Evolutionary conservation across 1,140 invertebrate genomes (phyloP).

Genomic region (Schlechtendalia chinensis): DNA sequence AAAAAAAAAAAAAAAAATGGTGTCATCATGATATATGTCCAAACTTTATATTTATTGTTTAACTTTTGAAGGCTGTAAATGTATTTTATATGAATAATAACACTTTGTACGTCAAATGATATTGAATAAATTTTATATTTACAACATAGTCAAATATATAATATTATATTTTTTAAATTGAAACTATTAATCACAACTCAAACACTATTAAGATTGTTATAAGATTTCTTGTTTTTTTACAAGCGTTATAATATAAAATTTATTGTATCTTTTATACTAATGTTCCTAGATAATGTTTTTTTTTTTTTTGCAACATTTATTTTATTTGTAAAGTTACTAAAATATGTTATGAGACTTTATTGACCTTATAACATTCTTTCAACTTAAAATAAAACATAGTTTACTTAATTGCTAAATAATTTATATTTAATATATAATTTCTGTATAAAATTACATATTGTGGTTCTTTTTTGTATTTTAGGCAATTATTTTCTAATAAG

Average conservation of each 20-base stretch:
- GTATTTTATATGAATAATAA: constrained; percentile 15
- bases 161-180: background rate
- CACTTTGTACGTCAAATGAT: background rate
- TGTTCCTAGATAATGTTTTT: constrained; percentile 15
- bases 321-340: constrained; percentile 5
- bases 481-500: background rate
- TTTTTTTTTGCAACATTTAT: background rate
- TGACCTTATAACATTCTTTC: background rate
- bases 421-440: background rate
- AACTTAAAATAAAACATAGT: constrained; percentile 14
- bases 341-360: constrained; percentile 1
- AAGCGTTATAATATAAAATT: background rate
- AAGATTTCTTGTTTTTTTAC: background rate
- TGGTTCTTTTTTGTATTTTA: too few relatives aligned
- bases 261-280: background rate
- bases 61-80: constrained; percentile 7
- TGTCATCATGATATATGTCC: background rate
- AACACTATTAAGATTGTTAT: constrained; percentile 18
- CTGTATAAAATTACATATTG: background rate
- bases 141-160: background rate
- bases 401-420: background rate
- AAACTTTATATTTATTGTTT: background rate
- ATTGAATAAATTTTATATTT: background rate
- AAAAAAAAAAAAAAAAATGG: background rate
- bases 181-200: constrained; percentile 18